Evolutionary conservation across 2,888 invertebrate genomes (phyloP), one percentile per base, ranked within the genome.

Genomic region (Lycia hirtaria): DNA sequence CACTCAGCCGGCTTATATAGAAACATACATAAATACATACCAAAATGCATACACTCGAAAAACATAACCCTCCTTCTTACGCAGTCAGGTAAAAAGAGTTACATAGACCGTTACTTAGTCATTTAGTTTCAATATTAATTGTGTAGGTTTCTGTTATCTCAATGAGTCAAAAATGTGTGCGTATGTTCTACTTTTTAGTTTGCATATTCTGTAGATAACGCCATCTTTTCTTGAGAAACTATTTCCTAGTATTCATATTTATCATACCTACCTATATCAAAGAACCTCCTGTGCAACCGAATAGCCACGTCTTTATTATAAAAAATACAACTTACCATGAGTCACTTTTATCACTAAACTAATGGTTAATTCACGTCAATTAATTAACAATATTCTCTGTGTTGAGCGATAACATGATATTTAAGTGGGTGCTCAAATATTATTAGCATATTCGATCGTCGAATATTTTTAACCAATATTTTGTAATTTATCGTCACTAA

Each of bases 311-410:
- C 64, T 56, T 71, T 72, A 67, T 69, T 35, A 49, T 28, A 67
- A 68, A 71, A 67, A 64, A 22, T 14, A 67, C 45, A 56, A 56
- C 59, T 62, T 70, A 51, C 69, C 57, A 50, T 69, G 64, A 70
- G 44, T 67, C 61, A 66, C 52, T 62, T 47, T 75, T 69, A 69
- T 72, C 69, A 19, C 38, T 0, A 49, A 49, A 14, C 33, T 62
- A 60, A 62, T 55, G 62, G 62, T 47, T 60, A 64, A 52, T 66
- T 68, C 37, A 62, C 56, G 60, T 65, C 47, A 67, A 64, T 61
- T 68, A 65, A 59, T 64, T 62, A 64, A 65, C 60, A 63, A 60
- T 64, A 65, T 62, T 49, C 48, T 24, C 37, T 48, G 30, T 57
- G 30, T 58, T 32, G 24, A 19, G 15, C 19, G 52, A 52, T 53